Evolutionary conservation across 2,113 vertebrate species (phyloP), one percentile per base, ranked within the genome.

Genomic region (Gymnogyps californianus): DNA sequence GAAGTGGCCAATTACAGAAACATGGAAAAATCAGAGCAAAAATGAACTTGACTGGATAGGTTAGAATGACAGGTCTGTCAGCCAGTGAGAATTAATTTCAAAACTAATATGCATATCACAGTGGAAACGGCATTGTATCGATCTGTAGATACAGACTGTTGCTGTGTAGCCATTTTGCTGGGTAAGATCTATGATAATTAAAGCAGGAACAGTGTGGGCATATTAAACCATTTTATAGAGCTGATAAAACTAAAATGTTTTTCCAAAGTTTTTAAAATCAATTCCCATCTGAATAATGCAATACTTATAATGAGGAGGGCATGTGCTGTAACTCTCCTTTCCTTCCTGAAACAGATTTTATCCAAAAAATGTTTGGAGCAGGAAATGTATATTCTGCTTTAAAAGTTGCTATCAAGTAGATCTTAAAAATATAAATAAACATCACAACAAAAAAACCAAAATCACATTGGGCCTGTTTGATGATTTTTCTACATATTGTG

Each of bases 41-140:
- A 58, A 31, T 22, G 26, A 91, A 16, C 54, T 83, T 80, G 34
- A 26, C 7, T 59, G 28, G 34, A 10, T 46, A 59, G 28, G 49
- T 77, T 91, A 12, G 52, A 90, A 71, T 47, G 47, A n/a, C 51
- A 47, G 16, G 13, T 75, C 36, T 83, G 51, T 57, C 13, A 62
- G 42, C 21, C 55, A 77, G 34, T 61, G 36, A 75, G 59, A 79
- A 81, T 89, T 83, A 36, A 78, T 89, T 89, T 87, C 28, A 54
- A 67, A 81, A 42, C n/a, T 4, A 34, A 40, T 19, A 49, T 4
- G 14, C 21, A 2, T 44, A 54, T 70, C 52, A 16, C 11, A 49
- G 28, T n/a, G 67, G 61, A 70, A 76, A 32, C 15, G n/a, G 44
- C 0, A 0, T 7, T 59, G n/a, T 34, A n/a, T n/a, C 2, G 1